Evolutionary conservation across 2,113 vertebrate genomes (phyloP).

Genomic region (Alectura lathami): DNA sequence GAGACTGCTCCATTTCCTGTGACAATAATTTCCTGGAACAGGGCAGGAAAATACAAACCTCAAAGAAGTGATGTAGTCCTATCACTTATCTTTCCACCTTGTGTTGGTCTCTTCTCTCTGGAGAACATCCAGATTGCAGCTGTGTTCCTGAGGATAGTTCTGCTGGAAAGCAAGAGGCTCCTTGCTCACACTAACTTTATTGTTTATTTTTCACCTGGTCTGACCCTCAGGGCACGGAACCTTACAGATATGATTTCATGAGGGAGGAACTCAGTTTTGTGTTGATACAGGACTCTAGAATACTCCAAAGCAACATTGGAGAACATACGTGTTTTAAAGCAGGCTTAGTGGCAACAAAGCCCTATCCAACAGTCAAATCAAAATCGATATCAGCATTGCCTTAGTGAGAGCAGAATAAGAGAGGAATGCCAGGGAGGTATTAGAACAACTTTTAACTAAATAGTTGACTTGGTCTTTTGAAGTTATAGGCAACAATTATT

Average conservation of each 20-base stretch:
- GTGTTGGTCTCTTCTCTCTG: not conserved
- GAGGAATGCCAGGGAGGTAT: not conserved
- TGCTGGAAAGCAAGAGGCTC: not conserved
- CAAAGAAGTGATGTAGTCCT: not conserved
- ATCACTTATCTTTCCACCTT: not conserved
- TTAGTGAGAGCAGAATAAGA: not conserved
- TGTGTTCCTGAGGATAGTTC: not conserved
- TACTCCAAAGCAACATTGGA: not conserved
- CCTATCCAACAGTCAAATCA: not conserved
- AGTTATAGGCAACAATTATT: not conserved
- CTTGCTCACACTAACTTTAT: not conserved
- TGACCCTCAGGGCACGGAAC: not conserved
- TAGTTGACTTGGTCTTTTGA: not conserved
- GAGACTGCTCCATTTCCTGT: not conserved
- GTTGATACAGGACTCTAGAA: not conserved
- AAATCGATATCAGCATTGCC: not conserved
- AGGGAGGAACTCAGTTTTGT: not conserved
- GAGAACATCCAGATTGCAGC: not conserved
- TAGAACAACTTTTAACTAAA: not conserved
- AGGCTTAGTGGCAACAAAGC: not conserved
- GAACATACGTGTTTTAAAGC: fast-evolving
- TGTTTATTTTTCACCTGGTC: not conserved
- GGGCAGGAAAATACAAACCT: constrained; percentile 11
- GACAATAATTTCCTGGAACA: constrained; percentile 24
- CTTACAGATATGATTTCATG: not conserved